These are phyloP conservation scores for Dexiosoma caninum DNA, from an alignment of 2,888 invertebrate genomes.

Conservation along the genomic window DNA sequence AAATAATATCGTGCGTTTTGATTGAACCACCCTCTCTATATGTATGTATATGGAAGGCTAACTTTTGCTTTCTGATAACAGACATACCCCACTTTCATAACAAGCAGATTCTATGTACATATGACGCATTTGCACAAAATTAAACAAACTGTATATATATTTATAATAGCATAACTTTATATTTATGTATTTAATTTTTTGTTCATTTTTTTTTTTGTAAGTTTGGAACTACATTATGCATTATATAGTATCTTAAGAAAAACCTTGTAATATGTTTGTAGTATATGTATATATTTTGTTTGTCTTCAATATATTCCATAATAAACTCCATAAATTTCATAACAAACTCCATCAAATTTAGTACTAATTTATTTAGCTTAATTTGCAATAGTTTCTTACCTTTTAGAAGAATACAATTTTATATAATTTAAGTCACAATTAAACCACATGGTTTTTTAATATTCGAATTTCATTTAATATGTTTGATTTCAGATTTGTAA, in stretches of 20 bases:
- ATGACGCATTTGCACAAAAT: not conserved
- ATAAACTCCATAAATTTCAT: conserved; percentile 61
- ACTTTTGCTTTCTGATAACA: too few relatives aligned
- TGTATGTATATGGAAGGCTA: too few relatives aligned
- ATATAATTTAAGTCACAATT: conserved; percentile 46
- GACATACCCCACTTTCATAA: too few relatives aligned
- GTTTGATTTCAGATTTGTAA: conserved; percentile 12
- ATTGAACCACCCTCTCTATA: too few relatives aligned
- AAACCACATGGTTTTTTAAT: conserved; percentile 14
- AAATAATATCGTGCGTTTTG: too few relatives aligned
- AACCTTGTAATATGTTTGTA: not conserved
- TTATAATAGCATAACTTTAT: conserved; percentile 40
- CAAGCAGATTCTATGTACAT: too few relatives aligned
- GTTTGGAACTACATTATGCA: conserved; percentile 25
- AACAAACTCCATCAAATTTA: conserved; percentile 58
- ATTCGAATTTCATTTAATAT: conserved; percentile 20
- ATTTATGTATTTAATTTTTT: conserved; percentile 25
- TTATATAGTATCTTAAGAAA: conserved; percentile 34
- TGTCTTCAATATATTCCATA: conserved; percentile 53
- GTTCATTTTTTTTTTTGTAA: not conserved
- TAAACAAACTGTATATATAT: not conserved
- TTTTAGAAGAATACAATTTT: conserved; percentile 18
- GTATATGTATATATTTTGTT: too few relatives aligned
- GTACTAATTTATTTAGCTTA: conserved; percentile 39
- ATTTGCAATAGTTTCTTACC: conserved; percentile 8